Conservation (phyloP, 2,797 vertebrate species). For the Benthosema pterotum region DNA sequence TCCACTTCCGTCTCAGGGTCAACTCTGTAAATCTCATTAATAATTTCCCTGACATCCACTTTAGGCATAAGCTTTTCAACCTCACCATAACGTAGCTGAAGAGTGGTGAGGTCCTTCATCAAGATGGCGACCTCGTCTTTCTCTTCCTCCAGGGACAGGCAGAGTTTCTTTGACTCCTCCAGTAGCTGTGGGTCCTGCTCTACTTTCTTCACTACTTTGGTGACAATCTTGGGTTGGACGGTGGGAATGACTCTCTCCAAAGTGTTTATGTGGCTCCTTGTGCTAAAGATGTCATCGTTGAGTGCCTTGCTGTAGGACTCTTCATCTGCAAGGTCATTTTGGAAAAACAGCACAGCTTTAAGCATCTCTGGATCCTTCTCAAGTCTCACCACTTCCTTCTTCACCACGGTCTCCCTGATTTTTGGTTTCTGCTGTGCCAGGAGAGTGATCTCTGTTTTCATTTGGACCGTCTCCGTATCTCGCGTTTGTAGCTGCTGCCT, state of each 20-base stretch:
- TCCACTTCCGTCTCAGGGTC: slow-evolving; percentile 89
- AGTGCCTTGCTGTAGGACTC: slow-evolving; percentile 69
- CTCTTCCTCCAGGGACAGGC: slow-evolving; percentile 83
- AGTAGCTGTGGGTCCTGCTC: slow-evolving; percentile 85
- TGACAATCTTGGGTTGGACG: slow-evolving; percentile 88
- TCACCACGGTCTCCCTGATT: slow-evolving; percentile 86
- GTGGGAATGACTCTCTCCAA: slow-evolving; percentile 88
- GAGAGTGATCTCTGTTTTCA: slow-evolving; percentile 82
- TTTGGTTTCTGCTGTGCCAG: slow-evolving; percentile 84
- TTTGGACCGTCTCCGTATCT: slow-evolving; percentile 70
- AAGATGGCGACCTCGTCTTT: slow-evolving; percentile 76
- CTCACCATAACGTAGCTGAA: slow-evolving; percentile 73
- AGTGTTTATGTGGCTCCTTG: slow-evolving; percentile 83
- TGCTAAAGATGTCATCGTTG: slow-evolving; percentile 73
- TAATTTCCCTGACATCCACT: slow-evolving; percentile 87
- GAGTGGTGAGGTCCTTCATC: slow-evolving; percentile 77
- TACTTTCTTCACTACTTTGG: slow-evolving; percentile 90
- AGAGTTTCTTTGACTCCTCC: slow-evolving; percentile 82
- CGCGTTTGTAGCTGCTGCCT: slow-evolving; percentile 71
- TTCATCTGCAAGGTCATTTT: slow-evolving; percentile 81
- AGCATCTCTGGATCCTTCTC: slow-evolving; percentile 93
- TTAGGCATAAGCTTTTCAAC: slow-evolving; percentile 80
- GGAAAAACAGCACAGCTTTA: slow-evolving; percentile 80
- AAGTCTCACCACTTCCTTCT: slow-evolving; percentile 90
- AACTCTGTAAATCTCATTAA: slow-evolving; percentile 88